These are phyloP conservation scores for Chaenodraco wilsoni DNA, from an alignment of 2,797 vertebrate genomes.

Conservation along the genomic window DNA sequence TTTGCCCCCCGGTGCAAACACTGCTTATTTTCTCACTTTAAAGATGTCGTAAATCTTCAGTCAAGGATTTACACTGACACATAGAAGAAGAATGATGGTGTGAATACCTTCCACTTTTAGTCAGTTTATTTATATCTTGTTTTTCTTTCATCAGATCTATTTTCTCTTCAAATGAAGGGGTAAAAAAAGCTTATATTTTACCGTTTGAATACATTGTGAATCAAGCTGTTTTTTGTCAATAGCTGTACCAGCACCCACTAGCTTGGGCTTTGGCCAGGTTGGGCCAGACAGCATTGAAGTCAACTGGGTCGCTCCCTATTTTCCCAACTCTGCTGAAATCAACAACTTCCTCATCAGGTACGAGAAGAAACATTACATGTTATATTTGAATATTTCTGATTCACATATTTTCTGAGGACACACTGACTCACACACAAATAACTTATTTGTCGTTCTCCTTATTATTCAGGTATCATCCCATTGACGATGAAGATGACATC, in stretches of 20 bases:
- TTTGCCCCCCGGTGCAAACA: constrained; percentile 55
- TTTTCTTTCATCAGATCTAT: neutral
- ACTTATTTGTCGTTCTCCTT: neutral
- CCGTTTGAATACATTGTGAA: constrained; percentile 5
- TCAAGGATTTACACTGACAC: constrained; percentile 26
- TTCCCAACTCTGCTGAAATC: constrained; percentile 86
- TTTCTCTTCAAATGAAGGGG: too few relatives aligned
- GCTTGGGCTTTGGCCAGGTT: constrained; percentile 89
- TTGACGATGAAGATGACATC: constrained; percentile 90
- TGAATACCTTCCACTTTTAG: neutral
- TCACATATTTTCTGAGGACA: neutral
- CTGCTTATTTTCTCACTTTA: constrained; percentile 60
- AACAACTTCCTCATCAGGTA: constrained; percentile 89
- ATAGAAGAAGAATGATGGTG: neutral
- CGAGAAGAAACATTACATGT: neutral
- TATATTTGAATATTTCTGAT: neutral
- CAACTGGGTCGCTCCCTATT: constrained; percentile 87
- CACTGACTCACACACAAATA: neutral
- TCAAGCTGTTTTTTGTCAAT: constrained; percentile 11
- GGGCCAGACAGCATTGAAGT: constrained; percentile 88
- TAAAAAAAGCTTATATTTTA: neutral
- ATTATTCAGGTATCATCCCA: constrained; percentile 88
- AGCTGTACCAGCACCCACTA: constrained; percentile 94
- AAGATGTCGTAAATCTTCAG: constrained; percentile 63
- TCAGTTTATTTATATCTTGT: neutral